These are phyloP conservation scores for Pithys albifrons DNA, from an alignment of 2,113 vertebrate species.

Conservation along the genomic window DNA sequence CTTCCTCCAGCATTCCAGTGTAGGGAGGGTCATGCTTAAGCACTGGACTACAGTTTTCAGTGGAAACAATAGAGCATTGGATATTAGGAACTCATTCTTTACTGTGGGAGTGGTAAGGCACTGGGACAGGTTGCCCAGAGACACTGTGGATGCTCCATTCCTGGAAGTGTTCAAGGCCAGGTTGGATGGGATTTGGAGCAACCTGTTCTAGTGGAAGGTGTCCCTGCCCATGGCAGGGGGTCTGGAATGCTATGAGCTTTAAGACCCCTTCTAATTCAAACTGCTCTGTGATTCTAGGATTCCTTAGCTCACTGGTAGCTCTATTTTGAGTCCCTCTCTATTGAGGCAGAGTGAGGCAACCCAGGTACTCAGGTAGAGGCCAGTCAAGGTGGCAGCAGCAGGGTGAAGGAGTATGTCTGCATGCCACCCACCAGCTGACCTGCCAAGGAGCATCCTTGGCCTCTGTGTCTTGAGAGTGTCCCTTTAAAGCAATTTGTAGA, in stretches of 20 bases:
- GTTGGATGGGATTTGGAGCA: not conserved
- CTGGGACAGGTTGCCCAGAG: not conserved
- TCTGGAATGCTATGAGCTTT: not conserved
- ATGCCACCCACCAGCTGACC: slow-evolving; percentile 12
- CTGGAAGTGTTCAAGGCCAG: not conserved
- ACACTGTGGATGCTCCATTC: not conserved
- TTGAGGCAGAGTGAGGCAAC: not conserved
- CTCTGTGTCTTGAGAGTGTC: slow-evolving; percentile 65
- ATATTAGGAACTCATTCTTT: not conserved
- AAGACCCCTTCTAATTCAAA: not conserved
- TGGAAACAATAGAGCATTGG: not conserved
- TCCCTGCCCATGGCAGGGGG: not conserved
- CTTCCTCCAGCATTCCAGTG: not conserved
- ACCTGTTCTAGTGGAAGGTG: not conserved
- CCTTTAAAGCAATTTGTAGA: slow-evolving; percentile 79
- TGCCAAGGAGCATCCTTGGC: slow-evolving; percentile 54
- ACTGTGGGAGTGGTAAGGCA: not conserved
- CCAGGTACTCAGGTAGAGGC: not conserved
- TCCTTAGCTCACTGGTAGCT: not conserved
- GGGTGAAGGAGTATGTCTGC: not conserved
- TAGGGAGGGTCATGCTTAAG: not conserved
- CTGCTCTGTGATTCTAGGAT: not conserved
- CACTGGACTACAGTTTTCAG: not conserved
- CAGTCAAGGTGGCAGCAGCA: not conserved
- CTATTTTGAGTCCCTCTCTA: not conserved